These are phyloP conservation scores for Fragum fragum DNA, from an alignment of 2,888 invertebrate species.

Conservation along the genomic window DNA sequence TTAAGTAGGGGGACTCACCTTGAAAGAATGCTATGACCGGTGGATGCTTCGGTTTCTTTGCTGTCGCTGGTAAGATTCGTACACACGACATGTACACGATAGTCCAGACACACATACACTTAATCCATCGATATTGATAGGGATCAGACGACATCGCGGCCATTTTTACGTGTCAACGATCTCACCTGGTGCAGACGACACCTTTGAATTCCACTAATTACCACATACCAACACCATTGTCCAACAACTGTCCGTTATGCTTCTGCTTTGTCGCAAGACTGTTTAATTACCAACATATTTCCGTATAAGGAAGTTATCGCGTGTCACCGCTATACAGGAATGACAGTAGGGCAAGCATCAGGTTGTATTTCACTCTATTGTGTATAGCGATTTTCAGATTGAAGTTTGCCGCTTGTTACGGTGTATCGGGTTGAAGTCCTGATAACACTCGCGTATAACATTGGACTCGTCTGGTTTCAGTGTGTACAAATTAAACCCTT, in stretches of 20 bases:
- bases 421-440: conserved; percentile 17
- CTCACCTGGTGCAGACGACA: conserved; percentile 38
- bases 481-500: too few relatives aligned
- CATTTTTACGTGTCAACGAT: conserved; percentile 42
- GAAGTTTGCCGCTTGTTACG: conserved; percentile 48
- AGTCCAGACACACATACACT: conserved; percentile 41
- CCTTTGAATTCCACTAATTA: not conserved
- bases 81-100: conserved; percentile 44
- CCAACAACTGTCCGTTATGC: not conserved
- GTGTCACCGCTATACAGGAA: not conserved
- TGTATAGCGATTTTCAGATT: conserved; percentile 56
- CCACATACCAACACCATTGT: not conserved
- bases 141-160: conserved; percentile 56
- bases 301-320: conserved; percentile 16
- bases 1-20: too few relatives aligned
- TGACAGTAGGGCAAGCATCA: conserved; percentile 23
- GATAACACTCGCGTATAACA: not conserved
- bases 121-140: conserved; percentile 50
- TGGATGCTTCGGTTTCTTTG: conserved; percentile 53
- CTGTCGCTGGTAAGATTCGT: conserved; percentile 1
- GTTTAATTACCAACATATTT: not conserved
- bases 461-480: not conserved
- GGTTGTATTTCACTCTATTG: conserved; percentile 25
- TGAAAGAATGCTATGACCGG: conserved; percentile 72
- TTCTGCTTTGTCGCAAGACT: not conserved